Evolutionary conservation across 2,888 invertebrate species (phyloP).

Genomic region (Calameuta idolon): DNA sequence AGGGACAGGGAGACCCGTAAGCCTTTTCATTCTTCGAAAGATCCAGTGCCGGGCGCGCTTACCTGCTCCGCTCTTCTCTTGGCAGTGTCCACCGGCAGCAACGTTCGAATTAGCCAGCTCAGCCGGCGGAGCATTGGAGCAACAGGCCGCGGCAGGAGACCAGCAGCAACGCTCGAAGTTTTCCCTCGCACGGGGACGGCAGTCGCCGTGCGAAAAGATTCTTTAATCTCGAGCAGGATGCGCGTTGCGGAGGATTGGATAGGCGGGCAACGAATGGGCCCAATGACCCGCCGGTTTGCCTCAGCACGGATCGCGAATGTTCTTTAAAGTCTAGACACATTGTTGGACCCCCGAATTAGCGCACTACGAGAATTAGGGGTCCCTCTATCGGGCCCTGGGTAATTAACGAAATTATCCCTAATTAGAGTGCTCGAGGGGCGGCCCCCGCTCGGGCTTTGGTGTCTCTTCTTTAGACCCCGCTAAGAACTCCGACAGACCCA

Average conservation of each 20-base stretch:
- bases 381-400: conserved; percentile 48
- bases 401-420: conserved; percentile 65
- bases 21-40: conserved; percentile 51
- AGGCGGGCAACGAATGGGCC: too few relatives aligned
- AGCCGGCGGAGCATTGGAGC: too few relatives aligned
- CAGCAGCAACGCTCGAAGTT: neutral
- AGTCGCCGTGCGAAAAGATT: conserved; percentile 20
- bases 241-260: too few relatives aligned
- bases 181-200: conserved; percentile 9
- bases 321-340: conserved; percentile 66
- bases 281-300: conserved; percentile 24
- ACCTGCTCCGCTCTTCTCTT: neutral
- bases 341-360: conserved; percentile 64
- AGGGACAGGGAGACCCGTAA: conserved; percentile 31
- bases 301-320: conserved; percentile 54
- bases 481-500: conserved; percentile 6
- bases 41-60: neutral
- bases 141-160: too few relatives aligned
- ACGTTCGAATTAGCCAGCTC: too few relatives aligned
- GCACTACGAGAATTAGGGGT: conserved; percentile 49
- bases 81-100: neutral
- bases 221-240: conserved; percentile 11
- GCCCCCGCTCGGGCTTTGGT: conserved; percentile 20
- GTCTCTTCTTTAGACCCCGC: conserved; percentile 15
- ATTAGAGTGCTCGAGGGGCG: conserved; percentile 54